These are phyloP conservation scores for Lycia hirtaria DNA, from an alignment of 2,888 invertebrate genomes.

Conservation along the genomic window DNA sequence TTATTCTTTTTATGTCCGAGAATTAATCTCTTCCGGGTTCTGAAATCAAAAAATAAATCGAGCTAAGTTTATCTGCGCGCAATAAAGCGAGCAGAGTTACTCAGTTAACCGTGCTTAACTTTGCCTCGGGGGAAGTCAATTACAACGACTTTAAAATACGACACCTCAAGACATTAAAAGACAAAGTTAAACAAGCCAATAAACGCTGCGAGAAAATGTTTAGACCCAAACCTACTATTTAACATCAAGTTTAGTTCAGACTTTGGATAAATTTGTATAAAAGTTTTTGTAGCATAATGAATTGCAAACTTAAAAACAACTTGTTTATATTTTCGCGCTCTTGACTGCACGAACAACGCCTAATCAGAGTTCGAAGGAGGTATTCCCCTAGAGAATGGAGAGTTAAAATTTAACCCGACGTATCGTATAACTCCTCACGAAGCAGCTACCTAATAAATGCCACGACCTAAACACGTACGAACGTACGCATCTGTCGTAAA, in stretches of 20 bases:
- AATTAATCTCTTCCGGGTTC: constrained; percentile 39
- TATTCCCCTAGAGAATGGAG: constrained; percentile 21
- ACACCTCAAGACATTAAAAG: constrained; percentile 61
- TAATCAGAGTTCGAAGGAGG: constrained; percentile 32
- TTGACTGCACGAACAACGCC: constrained; percentile 10
- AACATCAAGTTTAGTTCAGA: constrained; percentile 52
- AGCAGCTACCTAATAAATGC: constrained; percentile 49
- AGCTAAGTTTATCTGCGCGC: constrained; percentile 46
- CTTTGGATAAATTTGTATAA: constrained; percentile 45
- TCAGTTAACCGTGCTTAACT: constrained; percentile 52
- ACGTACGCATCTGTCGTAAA: constrained; percentile 56
- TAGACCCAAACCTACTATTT: constrained; percentile 54
- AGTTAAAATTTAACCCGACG: constrained; percentile 25
- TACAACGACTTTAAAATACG: constrained; percentile 62
- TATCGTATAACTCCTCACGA: constrained; percentile 35
- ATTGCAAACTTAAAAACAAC: constrained; percentile 28
- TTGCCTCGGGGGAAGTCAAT: constrained; percentile 57
- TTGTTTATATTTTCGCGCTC: constrained; percentile 24
- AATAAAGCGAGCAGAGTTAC: constrained; percentile 49
- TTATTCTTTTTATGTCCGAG: constrained; percentile 31
- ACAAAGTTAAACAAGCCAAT: constrained; percentile 62
- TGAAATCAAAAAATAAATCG: constrained; percentile 42
- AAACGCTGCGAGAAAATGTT: constrained; percentile 52
- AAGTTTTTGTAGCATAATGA: constrained; percentile 48
- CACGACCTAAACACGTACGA: constrained; percentile 49